Conservation (phyloP, 1,140 invertebrate species). For the Dufourea novaeangliae region DNA sequence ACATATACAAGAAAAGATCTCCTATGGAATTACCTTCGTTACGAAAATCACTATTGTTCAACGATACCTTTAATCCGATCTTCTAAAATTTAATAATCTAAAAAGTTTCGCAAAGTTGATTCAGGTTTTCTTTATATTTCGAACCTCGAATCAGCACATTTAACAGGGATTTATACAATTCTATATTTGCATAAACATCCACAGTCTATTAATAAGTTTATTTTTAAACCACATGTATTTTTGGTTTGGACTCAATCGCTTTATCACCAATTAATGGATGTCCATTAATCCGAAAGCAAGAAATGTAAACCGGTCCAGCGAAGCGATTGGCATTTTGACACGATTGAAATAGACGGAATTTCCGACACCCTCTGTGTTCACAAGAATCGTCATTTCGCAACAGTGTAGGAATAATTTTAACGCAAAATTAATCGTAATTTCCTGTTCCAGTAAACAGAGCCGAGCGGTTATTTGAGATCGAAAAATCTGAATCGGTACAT, state of each 20-base stretch:
- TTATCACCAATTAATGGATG: background rate
- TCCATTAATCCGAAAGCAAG: background rate
- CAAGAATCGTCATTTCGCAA: conserved; percentile 30
- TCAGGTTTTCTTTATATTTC: too few species aligned
- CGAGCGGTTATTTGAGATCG: background rate
- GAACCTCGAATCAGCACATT: too few species aligned
- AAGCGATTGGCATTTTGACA: background rate
- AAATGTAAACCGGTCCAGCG: background rate
- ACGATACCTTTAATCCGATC: too few species aligned
- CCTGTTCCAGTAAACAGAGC: background rate
- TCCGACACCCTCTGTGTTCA: conserved; percentile 25
- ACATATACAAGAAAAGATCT: too few species aligned
- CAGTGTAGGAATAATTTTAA: conserved; percentile 25
- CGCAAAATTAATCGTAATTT: conserved; percentile 12
- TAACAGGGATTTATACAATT: too few species aligned
- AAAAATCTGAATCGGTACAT: background rate
- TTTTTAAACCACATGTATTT: background rate
- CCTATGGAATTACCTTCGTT: too few species aligned
- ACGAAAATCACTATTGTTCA: too few species aligned
- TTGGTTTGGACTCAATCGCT: background rate
- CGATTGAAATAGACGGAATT: conserved; percentile 26
- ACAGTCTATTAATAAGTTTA: too few species aligned
- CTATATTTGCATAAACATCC: too few species aligned
- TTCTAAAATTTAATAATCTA: too few species aligned
- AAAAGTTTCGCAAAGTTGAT: too few species aligned